Evolutionary conservation across 2,797 vertebrate genomes (phyloP).

Genomic region (Pygocentrus nattereri): DNA sequence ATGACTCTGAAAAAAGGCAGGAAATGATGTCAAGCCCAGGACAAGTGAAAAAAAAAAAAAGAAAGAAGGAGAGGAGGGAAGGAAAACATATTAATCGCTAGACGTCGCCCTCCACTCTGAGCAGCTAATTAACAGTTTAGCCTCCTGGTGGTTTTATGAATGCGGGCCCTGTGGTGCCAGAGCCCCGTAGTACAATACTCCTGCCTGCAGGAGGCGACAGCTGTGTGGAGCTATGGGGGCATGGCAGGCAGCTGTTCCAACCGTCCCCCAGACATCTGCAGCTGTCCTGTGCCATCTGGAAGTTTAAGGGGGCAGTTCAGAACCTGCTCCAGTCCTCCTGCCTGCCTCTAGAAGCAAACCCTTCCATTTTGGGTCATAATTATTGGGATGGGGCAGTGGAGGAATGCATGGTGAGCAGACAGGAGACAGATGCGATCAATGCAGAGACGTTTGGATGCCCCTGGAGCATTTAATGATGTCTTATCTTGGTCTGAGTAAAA

Average conservation of each 20-base stretch:
- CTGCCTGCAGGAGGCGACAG: conserved; percentile 81
- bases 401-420: conserved; percentile 63
- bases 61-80: conserved; percentile 46
- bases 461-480: conserved; percentile 56
- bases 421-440: conserved; percentile 57
- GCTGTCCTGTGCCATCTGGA: conserved; percentile 76
- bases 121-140: conserved; percentile 86
- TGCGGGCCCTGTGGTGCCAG: conserved; percentile 72
- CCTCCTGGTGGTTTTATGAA: conserved; percentile 83
- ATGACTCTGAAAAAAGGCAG: conserved; percentile 72
- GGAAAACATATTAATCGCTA: conserved; percentile 75
- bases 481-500: conserved; percentile 52
- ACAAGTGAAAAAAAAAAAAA: conserved; percentile 5
- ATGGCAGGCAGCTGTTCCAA: conserved; percentile 73
- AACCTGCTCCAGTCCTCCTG: conserved; percentile 67
- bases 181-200: conserved; percentile 76
- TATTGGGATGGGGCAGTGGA: conserved; percentile 60
- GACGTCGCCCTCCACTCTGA: conserved; percentile 77
- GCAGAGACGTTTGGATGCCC: conserved; percentile 53
- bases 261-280: conserved; percentile 74
- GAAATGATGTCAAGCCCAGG: conserved; percentile 75
- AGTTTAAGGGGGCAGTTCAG: conserved; percentile 72
- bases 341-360: conserved; percentile 66
- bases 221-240: conserved; percentile 69
- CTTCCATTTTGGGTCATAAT: conserved; percentile 73